Evolutionary conservation across 2,888 invertebrate species (phyloP), one percentile per base, ranked within the genome.

Genomic region (Meteorus colon): DNA sequence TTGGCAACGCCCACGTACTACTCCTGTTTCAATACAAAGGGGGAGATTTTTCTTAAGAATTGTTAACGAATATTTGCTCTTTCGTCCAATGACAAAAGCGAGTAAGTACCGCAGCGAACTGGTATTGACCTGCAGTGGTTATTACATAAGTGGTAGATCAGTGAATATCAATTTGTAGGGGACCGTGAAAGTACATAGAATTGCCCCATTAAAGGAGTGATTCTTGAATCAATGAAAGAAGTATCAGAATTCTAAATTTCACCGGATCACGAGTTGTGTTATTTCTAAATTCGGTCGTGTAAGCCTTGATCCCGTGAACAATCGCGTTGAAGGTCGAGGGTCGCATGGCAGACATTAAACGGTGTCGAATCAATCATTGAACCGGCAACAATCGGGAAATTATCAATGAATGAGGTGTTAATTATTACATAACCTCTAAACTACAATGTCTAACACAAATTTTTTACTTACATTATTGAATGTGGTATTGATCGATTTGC

Each of bases 131-230:
- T 85, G 83, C 41, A 81, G 82, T 70, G 60, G 63, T 67, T 85
- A 85, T 89, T 89, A 89, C 88, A 88, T 89, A 89, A 89, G 87
- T 77, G 81, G 74, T 77, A 80, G 79, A 80, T 80, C 80, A 69
- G n/a, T 63, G 73, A 12, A 63, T 31, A 72, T 63, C 10, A 51
- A 63, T 45, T 41, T 27, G 10, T 19, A 19, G 24, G 10, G 63
- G 45, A 51, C 19, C 12, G 78, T 68, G 72, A 76, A 51, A 55
- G 37, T 63, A 16, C 37, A 19, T 12, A 16, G 62, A 69, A 59
- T 10, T 5, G 66, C 63, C 34, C 48, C 70, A 70, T 14, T 55
- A 63, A 41, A 68, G 62, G 31, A 37, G 34, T 31, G 71, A 41
- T 8, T 31, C 45, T 60, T 45, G 73, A 6, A 24, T 6, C 51